A percentile compares a stretch with the other conserved stretches of the same genome.
Evolutionary conservation across 2,113 vertebrate genomes (phyloP).

Genomic region (Pseudois nayaur): DNA sequence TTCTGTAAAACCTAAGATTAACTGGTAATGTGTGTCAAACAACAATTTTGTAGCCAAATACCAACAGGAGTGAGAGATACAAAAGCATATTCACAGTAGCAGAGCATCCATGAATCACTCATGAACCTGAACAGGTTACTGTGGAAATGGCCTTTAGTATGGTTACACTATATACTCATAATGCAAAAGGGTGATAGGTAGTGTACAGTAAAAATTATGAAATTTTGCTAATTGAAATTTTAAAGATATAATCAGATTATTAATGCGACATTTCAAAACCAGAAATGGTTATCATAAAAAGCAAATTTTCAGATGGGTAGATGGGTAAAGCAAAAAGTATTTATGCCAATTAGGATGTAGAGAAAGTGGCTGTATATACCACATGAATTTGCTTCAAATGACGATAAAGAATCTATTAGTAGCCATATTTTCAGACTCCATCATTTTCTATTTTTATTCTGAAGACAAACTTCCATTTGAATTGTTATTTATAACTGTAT

Average conservation of each 20-base stretch:
- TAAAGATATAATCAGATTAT: constrained; percentile 55
- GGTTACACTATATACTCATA: not conserved
- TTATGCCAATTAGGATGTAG: constrained; percentile 4
- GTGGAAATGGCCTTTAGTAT: not conserved
- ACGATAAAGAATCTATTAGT: not conserved
- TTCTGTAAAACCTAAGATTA: not conserved
- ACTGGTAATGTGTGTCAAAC: not conserved
- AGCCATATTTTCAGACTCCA: not conserved
- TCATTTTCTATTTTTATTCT: not conserved
- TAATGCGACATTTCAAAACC: constrained; percentile 42
- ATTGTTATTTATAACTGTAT: constrained; percentile 27
- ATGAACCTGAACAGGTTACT: not conserved
- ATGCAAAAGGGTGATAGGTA: not conserved
- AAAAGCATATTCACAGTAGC: not conserved
- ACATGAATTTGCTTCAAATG: constrained; percentile 24
- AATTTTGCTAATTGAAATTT: constrained; percentile 58
- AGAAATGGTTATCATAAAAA: constrained; percentile 39
- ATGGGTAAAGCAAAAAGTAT: not conserved
- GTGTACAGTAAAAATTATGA: not conserved
- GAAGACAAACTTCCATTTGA: constrained; percentile 42
- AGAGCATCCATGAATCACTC: not conserved
- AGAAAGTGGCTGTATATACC: constrained; percentile 33
- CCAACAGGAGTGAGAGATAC: not conserved
- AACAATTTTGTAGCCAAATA: not conserved
- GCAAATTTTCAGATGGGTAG: not conserved